Percentiles rank a stretch among this genome's conserved stretches.
phyloP scores from a whole-genome alignment of 2,113 vertebrate species.

The human (Homo sapiens) region GRCh38 chr12:94245001-94245500 shows the following conservation, averaged over 20 bases:
- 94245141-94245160: not conserved
- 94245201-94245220: not conserved
- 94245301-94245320: not conserved
- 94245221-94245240: not conserved
- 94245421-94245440: too few species aligned
- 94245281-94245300: not conserved
- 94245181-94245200: too few species aligned
- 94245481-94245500: too few species aligned
- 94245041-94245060: not conserved
- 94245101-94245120: not conserved
- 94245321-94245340: not conserved
- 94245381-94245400: not conserved
- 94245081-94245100: accelerated
- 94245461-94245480: too few species aligned
- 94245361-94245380: not conserved
- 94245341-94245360: not conserved
- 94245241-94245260: not conserved
- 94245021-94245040: not conserved
- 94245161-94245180: not conserved
- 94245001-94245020: not conserved
- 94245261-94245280: not conserved
- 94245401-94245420: too few species aligned
- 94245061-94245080: not conserved
- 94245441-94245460: too few species aligned
- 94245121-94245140: not conserved